These are phyloP conservation scores for Mastigias papua DNA, from an alignment of 30 jellyfish, hydroid and myxozoan species.

Conservation along the genomic window DNA sequence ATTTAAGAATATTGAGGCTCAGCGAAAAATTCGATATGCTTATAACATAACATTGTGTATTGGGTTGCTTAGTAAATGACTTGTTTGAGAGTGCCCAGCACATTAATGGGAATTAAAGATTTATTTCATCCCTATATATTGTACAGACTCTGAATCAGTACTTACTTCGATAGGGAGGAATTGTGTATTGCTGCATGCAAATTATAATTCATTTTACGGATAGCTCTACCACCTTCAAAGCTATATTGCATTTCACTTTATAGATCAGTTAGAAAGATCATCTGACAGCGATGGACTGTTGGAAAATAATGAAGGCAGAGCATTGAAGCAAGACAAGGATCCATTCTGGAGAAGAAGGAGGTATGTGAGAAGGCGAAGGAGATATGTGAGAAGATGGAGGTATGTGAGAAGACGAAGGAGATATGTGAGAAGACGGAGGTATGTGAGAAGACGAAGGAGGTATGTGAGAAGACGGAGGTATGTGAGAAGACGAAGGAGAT, in stretches of 20 bases:
- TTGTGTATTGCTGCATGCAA: too few relatives aligned
- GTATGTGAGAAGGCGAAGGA: neutral
- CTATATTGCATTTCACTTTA: neutral
- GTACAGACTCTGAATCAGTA: too few relatives aligned
- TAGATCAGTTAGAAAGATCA: neutral
- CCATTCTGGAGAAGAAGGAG: neutral
- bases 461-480: neutral
- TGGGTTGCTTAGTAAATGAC: too few relatives aligned
- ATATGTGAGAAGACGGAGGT: neutral
- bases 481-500: neutral
- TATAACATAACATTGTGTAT: too few relatives aligned
- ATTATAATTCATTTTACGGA: too few relatives aligned
- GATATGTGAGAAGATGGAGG: neutral
- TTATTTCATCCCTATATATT: too few relatives aligned
- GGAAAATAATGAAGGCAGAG: neutral
- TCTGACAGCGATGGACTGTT: neutral
- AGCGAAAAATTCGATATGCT: too few relatives aligned
- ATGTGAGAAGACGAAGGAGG: neutral
- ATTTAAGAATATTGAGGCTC: too few relatives aligned
- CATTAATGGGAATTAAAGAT: too few relatives aligned
- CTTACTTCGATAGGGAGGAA: too few relatives aligned
- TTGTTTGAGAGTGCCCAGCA: too few relatives aligned
- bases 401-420: neutral
- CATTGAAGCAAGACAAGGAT: neutral
- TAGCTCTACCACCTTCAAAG: too few relatives aligned